These are phyloP conservation scores for Linepithema humile DNA, from an alignment of 1,140 invertebrate species.

Conservation along the genomic window DNA sequence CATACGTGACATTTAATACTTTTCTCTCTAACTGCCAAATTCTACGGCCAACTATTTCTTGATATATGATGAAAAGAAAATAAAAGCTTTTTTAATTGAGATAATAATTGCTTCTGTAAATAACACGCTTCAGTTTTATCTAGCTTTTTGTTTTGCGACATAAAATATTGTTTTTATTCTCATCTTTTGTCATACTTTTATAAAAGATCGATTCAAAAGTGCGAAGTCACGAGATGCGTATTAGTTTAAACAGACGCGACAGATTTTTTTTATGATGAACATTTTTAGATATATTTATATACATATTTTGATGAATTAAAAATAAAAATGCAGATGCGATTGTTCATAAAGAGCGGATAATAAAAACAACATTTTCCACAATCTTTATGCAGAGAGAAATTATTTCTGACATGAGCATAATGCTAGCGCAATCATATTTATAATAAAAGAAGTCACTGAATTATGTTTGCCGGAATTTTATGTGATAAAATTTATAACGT, in stretches of 20 bases:
- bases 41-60: background rate
- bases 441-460: background rate
- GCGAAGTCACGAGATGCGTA: background rate
- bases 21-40: background rate
- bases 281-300: background rate
- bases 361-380: background rate
- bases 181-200: background rate
- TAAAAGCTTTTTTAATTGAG: background rate
- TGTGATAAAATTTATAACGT: background rate
- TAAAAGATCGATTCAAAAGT: background rate
- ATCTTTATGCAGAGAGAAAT: background rate
- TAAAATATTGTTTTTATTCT: background rate
- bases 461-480: too few species aligned
- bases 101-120: background rate
- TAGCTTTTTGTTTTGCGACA: slow-evolving; percentile 1
- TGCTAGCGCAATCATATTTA: background rate
- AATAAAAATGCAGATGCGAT: background rate
- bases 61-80: background rate
- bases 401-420: background rate
- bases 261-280: background rate
- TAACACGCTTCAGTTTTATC: slow-evolving; percentile 13
- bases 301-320: background rate
- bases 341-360: too few species aligned
- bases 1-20: background rate
- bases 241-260: background rate